These are phyloP conservation scores for Lasius fuliginosus DNA, from an alignment of 2,888 invertebrate genomes.

Conservation along the genomic window DNA sequence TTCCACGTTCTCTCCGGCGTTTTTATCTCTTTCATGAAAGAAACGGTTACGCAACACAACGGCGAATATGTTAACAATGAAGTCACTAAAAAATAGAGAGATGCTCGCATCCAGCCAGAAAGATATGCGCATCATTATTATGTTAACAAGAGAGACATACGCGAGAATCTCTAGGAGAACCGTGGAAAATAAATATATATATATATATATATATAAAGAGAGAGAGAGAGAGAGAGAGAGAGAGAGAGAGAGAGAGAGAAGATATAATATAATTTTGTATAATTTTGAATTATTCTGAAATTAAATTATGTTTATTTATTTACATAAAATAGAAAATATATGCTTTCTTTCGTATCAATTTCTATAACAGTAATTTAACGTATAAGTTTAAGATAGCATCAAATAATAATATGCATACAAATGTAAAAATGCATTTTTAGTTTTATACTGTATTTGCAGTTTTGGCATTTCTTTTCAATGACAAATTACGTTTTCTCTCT, in stretches of 20 bases:
- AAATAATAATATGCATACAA: neutral
- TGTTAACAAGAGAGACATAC: neutral
- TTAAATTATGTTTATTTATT: neutral
- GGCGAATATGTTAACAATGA: slow-evolving; percentile 43
- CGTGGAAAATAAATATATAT: neutral
- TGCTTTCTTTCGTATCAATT: neutral
- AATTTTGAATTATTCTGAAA: neutral
- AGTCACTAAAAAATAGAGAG: slow-evolving; percentile 42
- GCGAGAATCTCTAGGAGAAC: neutral
- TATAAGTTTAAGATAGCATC: neutral
- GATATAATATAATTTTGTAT: neutral
- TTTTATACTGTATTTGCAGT: neutral
- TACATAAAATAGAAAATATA: neutral
- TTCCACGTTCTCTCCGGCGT: slow-evolving; percentile 23
- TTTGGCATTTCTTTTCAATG: neutral
- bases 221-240: too few species aligned
- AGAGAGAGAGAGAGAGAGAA: neutral
- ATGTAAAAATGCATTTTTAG: neutral
- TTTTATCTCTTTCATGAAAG: slow-evolving; percentile 41
- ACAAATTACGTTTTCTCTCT: neutral
- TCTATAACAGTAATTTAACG: neutral
- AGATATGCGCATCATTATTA: slow-evolving; percentile 6
- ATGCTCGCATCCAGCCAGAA: slow-evolving; percentile 10
- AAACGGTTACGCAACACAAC: slow-evolving; percentile 47
- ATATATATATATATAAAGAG: too few species aligned